A percentile compares a stretch with the other conserved stretches of the same genome.
Conservation (phyloP, 2,888 invertebrate species). For the Capitulum mitella region DNA sequence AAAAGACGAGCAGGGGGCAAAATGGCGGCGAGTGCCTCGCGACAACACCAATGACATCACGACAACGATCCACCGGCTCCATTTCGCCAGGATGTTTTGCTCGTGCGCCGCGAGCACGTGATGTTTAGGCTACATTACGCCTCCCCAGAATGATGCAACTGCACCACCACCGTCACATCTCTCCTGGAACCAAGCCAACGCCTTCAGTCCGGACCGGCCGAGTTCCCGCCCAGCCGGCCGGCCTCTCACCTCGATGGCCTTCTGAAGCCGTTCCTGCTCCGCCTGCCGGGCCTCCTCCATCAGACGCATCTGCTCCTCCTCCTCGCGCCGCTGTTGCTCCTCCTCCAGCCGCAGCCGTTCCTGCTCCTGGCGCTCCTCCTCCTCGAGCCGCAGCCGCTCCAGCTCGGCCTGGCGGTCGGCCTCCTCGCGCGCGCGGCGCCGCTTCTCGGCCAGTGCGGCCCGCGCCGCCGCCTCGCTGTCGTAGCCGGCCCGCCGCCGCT, state of each 20-base stretch:
- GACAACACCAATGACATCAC: no score
- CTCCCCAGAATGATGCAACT: no score
- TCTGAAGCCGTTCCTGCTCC: conserved; percentile 76
- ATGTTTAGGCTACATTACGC: no score
- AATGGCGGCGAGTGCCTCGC: no score
- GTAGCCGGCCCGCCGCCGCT: conserved; percentile 29
- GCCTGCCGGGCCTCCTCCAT: conserved; percentile 66
- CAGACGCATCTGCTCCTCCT: conserved; percentile 84
- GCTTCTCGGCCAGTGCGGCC: conserved; percentile 80
- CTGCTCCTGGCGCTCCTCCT: conserved; percentile 75
- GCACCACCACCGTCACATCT: no score
- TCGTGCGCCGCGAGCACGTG: no score
- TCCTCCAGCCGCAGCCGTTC: conserved; percentile 73
- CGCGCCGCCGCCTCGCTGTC: conserved; percentile 74
- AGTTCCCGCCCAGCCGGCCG: not conserved
- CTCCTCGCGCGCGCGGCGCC: conserved; percentile 60
- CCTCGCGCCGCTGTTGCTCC: conserved; percentile 47
- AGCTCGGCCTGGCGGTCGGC: conserved; percentile 30
- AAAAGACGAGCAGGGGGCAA: no score
- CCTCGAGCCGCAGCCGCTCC: conserved; percentile 47
- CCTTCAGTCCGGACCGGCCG: not conserved
- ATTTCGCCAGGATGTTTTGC: no score
- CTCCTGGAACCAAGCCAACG: no score
- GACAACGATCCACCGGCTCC: no score
- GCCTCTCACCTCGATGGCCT: conserved; percentile 59